These are phyloP conservation scores for Dendrocincla tyrannina DNA, from an alignment of 2,797 vertebrate species.

Conservation along the genomic window DNA sequence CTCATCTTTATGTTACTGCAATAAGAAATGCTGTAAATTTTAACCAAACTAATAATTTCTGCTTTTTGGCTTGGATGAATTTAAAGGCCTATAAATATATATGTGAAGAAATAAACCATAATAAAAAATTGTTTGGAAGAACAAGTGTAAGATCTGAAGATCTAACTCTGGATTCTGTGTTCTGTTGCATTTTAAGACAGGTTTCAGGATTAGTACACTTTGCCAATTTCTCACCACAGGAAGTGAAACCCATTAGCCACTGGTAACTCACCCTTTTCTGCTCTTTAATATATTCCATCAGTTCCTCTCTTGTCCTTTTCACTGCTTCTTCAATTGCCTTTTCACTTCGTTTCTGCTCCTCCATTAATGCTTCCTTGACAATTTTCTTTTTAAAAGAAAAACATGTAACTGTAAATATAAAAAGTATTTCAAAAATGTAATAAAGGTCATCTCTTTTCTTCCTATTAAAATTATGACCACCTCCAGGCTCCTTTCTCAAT, in stretches of 20 bases:
- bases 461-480: background rate
- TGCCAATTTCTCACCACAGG: background rate
- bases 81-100: background rate
- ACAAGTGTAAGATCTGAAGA: background rate
- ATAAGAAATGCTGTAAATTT: background rate
- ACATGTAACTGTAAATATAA: background rate
- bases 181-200: background rate
- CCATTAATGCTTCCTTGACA: slow-evolving; percentile 72
- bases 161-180: background rate
- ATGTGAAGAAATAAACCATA: background rate
- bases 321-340: slow-evolving; percentile 76
- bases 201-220: background rate
- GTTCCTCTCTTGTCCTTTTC: slow-evolving; percentile 73
- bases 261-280: slow-evolving; percentile 78
- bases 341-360: slow-evolving; percentile 75
- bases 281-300: slow-evolving; percentile 78
- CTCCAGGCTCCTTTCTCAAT: background rate
- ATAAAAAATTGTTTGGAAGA: background rate
- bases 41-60: background rate
- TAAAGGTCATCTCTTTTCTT: background rate
- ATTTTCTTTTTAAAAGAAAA: slow-evolving; percentile 68
- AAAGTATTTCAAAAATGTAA: background rate
- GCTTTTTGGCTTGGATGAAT: background rate
- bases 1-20: background rate
- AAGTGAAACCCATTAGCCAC: background rate